A percentile compares a stretch with the other conserved stretches of the same genome.
Conservation (phyloP, 2,888 invertebrate genomes). For the Andrena fulva region DNA sequence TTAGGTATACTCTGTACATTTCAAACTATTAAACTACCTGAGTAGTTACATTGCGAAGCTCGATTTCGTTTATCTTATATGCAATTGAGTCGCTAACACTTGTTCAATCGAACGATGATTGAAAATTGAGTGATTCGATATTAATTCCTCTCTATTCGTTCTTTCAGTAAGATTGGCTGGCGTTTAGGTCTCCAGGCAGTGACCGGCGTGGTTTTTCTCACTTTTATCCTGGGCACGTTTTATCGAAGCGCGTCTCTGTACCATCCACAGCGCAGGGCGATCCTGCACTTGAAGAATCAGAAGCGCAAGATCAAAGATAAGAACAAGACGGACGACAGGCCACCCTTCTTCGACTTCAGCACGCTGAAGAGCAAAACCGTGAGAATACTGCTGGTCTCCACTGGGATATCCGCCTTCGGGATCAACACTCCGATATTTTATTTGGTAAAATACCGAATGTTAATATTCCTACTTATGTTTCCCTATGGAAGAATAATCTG, state of each 20-base stretch:
- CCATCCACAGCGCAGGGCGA: constrained; percentile 94
- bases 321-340: constrained; percentile 91
- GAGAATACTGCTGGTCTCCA: constrained; percentile 92
- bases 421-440: constrained; percentile 94
- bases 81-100: too few species aligned
- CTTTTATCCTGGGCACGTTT: constrained; percentile 94
- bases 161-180: constrained; percentile 91
- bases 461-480: too few species aligned
- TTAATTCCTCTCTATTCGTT: neutral
- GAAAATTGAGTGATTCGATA: neutral
- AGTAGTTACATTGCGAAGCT: neutral
- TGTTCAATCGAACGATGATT: neutral
- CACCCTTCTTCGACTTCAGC: constrained; percentile 94
- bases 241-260: constrained; percentile 95
- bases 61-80: neutral
- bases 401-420: constrained; percentile 92
- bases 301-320: constrained; percentile 93
- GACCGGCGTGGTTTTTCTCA: constrained; percentile 93
- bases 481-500: too few species aligned
- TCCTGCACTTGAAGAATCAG: constrained; percentile 95
- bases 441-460: constrained; percentile 85
- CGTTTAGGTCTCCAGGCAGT: constrained; percentile 93
- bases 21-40: neutral
- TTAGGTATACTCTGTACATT: constrained; percentile 87
- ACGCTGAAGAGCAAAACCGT: constrained; percentile 94